A percentile compares a stretch with the other conserved stretches of the same genome.
phyloP scores from a whole-genome alignment of 2,797 vertebrate species.

The Phrynocephalus vlangalii region DNA sequence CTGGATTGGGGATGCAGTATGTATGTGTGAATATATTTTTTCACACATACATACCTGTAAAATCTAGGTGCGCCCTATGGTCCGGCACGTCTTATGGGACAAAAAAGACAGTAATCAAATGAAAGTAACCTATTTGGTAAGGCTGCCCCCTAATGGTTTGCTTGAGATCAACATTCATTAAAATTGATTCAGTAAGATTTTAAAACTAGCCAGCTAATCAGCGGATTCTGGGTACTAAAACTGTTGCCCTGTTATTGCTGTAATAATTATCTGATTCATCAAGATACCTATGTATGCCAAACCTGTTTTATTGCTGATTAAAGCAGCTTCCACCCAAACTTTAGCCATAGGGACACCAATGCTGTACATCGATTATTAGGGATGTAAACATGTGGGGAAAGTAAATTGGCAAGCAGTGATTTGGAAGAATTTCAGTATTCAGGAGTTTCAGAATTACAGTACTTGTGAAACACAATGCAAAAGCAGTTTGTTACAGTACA shows the following conservation, averaged over 20 bases:
- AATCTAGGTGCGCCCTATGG: too few species aligned
- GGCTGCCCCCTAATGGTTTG: slow-evolving; percentile 3
- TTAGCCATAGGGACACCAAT: neutral
- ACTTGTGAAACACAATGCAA: neutral
- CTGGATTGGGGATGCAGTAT: too few species aligned
- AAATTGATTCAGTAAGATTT: slow-evolving; percentile 16
- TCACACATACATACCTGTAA: too few species aligned
- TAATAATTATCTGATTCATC: neutral
- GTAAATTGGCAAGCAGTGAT: neutral
- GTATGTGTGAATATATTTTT: too few species aligned
- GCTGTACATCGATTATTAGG: neutral
- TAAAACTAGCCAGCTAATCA: neutral
- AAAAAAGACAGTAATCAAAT: too few species aligned
- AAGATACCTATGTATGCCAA: neutral
- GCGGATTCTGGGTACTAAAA: neutral
- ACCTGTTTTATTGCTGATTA: neutral
- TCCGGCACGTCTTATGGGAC: too few species aligned
- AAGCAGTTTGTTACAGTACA: neutral
- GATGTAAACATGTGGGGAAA: slow-evolving; percentile 9
- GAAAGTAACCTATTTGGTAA: slow-evolving; percentile 1
- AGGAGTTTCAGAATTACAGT: too few species aligned
- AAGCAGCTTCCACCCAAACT: too few species aligned
- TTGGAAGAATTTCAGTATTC: neutral
- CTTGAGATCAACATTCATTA: slow-evolving; percentile 15
- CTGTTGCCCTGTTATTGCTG: too few species aligned